phyloP scores from a whole-genome alignment of 2,888 invertebrate species.

The Zele albiditarsus region DNA sequence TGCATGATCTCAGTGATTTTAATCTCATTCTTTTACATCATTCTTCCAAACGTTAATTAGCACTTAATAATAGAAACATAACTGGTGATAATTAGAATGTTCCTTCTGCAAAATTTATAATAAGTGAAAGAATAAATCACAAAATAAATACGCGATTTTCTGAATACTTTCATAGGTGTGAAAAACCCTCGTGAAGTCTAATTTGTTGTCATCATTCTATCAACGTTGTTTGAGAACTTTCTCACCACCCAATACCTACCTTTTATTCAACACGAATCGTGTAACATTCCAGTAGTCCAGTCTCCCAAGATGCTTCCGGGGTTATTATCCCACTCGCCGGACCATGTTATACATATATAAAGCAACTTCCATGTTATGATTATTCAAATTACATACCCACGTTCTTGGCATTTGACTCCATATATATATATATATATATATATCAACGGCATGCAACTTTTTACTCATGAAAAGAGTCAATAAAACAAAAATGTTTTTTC shows the following conservation, averaged over 20 bases:
- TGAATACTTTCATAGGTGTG: too few relatives aligned
- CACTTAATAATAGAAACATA: too few relatives aligned
- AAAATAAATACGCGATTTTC: too few relatives aligned
- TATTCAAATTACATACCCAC: background rate
- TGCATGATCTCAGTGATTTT: slow-evolving; percentile 37
- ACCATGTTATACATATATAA: background rate
- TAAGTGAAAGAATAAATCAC: too few relatives aligned
- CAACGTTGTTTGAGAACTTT: too few relatives aligned
- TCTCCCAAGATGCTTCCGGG: slow-evolving; percentile 1
- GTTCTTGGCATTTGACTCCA: background rate
- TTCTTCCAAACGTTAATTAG: too few relatives aligned
- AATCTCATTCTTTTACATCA: background rate
- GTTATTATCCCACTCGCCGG: slow-evolving; percentile 2
- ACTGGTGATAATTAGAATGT: too few relatives aligned
- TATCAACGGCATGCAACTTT: background rate
- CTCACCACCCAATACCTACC: background rate
- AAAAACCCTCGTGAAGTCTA: too few relatives aligned
- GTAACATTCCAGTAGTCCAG: background rate
- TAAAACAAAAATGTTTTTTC: background rate
- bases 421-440: background rate
- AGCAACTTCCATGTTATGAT: background rate
- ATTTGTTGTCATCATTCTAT: too few relatives aligned
- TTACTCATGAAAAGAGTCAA: too few relatives aligned
- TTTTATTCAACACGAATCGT: slow-evolving; percentile 5
- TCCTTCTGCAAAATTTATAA: too few relatives aligned